Percentiles rank a stretch among this genome's conserved stretches.
These are phyloP conservation scores for Drepana arcuata DNA, from an alignment of 1,140 invertebrate species.

Conservation along the genomic window DNA sequence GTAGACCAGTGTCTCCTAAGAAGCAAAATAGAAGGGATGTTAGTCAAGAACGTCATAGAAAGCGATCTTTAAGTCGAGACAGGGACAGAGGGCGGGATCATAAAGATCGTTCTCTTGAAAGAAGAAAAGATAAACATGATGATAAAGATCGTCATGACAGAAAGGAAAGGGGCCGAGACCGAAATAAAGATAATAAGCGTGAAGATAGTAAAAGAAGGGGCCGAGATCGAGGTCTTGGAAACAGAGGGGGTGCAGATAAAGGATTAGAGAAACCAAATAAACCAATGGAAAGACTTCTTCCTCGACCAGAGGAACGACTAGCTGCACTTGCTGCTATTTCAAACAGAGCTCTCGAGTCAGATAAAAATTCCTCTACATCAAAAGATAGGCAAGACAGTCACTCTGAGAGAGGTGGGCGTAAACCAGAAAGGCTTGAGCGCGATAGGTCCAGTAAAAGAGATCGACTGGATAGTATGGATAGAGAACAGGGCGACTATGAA, in stretches of 20 bases:
- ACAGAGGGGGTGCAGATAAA: constrained; percentile 52
- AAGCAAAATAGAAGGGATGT: constrained; percentile 54
- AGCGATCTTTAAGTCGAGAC: constrained; percentile 53
- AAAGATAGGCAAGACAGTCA: constrained; percentile 65
- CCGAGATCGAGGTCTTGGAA: constrained; percentile 51
- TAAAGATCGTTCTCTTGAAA: constrained; percentile 65
- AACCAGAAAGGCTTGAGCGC: constrained; percentile 61
- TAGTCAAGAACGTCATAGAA: constrained; percentile 60
- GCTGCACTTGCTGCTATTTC: constrained; percentile 67
- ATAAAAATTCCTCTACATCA: constrained; percentile 62
- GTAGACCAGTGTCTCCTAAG: constrained; percentile 65
- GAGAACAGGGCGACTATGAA: constrained; percentile 65
- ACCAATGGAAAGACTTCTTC: constrained; percentile 66
- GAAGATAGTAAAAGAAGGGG: constrained; percentile 55
- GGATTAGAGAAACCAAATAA: constrained; percentile 71
- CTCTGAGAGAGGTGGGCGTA: constrained; percentile 62
- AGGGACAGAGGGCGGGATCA: constrained; percentile 59
- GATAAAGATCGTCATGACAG: constrained; percentile 71
- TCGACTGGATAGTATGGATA: constrained; percentile 60
- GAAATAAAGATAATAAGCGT: constrained; percentile 65
- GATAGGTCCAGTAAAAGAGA: constrained; percentile 59
- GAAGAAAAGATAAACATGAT: constrained; percentile 68
- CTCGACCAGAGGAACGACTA: constrained; percentile 64
- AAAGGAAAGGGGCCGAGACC: constrained; percentile 75
- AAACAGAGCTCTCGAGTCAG: constrained; percentile 61